phyloP scores from a whole-genome alignment of 2,113 vertebrate genomes.

The Alexandromys fortis region DNA sequence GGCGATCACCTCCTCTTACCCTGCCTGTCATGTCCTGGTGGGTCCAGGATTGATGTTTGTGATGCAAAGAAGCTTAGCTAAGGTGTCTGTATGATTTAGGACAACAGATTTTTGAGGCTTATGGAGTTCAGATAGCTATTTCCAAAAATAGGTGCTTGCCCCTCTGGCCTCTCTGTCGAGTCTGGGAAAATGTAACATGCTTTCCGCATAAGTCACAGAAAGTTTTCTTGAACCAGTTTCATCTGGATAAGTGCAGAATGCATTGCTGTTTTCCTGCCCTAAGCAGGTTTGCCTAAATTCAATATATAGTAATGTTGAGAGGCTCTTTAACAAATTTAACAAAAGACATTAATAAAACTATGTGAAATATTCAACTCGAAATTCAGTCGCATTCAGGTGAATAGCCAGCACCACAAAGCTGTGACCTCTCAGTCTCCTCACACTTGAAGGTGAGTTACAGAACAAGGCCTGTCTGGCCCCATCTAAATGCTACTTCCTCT shows the following conservation, averaged over 20 bases:
- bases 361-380: neutral
- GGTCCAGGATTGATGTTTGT: constrained; percentile 15
- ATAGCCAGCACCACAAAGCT: neutral
- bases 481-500: neutral
- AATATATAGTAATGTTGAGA: neutral
- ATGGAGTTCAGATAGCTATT: constrained; percentile 8
- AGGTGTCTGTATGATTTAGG: neutral
- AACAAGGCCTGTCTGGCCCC: neutral
- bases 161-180: neutral
- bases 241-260: neutral
- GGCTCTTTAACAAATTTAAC: constrained; percentile 17
- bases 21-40: neutral
- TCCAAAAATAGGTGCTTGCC: neutral
- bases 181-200: neutral
- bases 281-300: neutral
- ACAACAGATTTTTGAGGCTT: constrained; percentile 31
- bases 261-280: neutral
- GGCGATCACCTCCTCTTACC: constrained; percentile 4
- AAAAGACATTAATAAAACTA: constrained; percentile 14
- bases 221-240: neutral
- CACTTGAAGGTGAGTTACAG: neutral
- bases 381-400: neutral
- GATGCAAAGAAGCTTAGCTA: neutral
- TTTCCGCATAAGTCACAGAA: neutral
- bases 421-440: neutral